Conservation (phyloP, 2,888 invertebrate genomes). For the Pammene aurita region DNA sequence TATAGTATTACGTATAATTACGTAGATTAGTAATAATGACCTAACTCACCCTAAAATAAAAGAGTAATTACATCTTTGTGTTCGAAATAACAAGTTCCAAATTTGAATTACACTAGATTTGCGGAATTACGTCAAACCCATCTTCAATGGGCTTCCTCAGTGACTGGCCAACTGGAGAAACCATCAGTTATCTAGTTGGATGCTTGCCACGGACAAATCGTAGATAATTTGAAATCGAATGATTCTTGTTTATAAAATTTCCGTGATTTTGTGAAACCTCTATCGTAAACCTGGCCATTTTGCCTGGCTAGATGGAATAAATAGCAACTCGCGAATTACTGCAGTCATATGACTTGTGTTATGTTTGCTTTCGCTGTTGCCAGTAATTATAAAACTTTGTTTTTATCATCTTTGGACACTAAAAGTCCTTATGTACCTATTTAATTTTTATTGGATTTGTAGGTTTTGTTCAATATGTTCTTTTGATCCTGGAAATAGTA, state of each 20-base stretch:
- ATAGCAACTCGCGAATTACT: too few relatives aligned
- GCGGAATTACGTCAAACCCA: not conserved
- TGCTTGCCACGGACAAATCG: slow-evolving; percentile 32
- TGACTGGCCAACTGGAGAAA: slow-evolving; percentile 33
- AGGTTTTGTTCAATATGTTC: too few relatives aligned
- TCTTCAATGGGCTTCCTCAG: slow-evolving; percentile 29
- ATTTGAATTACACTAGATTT: not conserved
- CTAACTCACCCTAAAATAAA: not conserved
- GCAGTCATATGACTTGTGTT: too few relatives aligned
- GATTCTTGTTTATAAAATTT: slow-evolving; percentile 20
- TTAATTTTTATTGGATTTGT: too few relatives aligned
- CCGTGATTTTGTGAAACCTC: not conserved
- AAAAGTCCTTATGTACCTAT: too few relatives aligned
- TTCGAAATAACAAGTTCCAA: not conserved
- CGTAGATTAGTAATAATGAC: not conserved
- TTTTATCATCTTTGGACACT: too few relatives aligned
- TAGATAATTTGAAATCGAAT: slow-evolving; percentile 22
- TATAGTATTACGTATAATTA: slow-evolving; percentile 11
- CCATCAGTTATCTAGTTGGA: slow-evolving; percentile 33
- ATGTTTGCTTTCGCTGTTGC: too few relatives aligned
- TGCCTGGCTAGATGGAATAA: too few relatives aligned
- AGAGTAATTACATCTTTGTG: not conserved
- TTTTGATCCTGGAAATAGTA: too few relatives aligned
- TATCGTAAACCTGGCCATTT: too few relatives aligned
- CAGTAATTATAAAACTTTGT: too few relatives aligned